phyloP scores from a whole-genome alignment of 2,888 invertebrate species.

The Camponotus fellah region DNA sequence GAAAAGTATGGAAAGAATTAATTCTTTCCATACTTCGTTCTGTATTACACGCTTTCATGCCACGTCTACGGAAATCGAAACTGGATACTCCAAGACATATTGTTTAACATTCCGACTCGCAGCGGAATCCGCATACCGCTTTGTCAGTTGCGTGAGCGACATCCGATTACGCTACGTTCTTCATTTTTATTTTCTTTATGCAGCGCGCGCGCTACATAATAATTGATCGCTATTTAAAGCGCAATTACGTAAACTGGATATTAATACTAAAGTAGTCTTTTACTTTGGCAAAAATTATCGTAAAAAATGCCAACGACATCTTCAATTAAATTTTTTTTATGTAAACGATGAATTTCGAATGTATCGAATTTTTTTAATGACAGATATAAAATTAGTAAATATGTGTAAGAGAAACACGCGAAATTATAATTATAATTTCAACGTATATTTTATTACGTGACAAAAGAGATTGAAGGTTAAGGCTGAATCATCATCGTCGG shows the following conservation, averaged over 20 bases:
- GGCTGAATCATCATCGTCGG: neutral
- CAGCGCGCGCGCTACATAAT: neutral
- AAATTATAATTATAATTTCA: neutral
- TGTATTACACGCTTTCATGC: slow-evolving; percentile 5
- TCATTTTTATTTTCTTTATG: neutral
- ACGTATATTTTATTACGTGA: neutral
- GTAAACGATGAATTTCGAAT: neutral
- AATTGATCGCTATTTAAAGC: slow-evolving; percentile 22
- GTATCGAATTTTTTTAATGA: neutral
- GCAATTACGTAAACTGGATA: neutral
- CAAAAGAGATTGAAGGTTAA: neutral
- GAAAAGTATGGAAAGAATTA: slow-evolving; percentile 21
- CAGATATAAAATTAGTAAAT: too few species aligned
- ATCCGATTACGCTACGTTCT: slow-evolving; percentile 19
- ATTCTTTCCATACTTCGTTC: neutral
- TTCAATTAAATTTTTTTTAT: neutral
- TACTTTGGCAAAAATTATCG: slow-evolving; percentile 12
- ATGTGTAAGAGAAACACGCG: neutral
- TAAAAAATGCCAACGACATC: neutral
- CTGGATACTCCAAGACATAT: slow-evolving; percentile 43
- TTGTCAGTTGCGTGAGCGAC: slow-evolving; percentile 38
- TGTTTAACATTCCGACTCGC: slow-evolving; percentile 58
- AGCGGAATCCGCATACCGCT: slow-evolving; percentile 44
- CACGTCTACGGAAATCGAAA: slow-evolving; percentile 55
- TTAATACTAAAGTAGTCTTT: neutral